Evolutionary conservation across 2,113 vertebrate species (phyloP).

Genomic region (Crypturellus undulatus): DNA sequence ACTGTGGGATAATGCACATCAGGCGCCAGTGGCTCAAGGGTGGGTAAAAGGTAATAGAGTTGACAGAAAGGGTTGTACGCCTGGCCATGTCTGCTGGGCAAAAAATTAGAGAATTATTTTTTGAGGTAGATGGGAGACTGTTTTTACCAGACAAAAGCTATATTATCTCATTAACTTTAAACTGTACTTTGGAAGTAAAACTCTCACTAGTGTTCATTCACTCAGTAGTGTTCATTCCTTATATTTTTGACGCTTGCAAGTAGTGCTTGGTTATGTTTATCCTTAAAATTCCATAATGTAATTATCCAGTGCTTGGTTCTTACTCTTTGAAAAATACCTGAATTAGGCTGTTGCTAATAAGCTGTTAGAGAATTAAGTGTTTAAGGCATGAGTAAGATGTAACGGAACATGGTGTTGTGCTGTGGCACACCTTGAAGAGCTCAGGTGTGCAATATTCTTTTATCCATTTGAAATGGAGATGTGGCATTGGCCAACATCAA

Average conservation of each 20-base stretch:
- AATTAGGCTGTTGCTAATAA: neutral
- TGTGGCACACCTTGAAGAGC: neutral
- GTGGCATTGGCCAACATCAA: neutral
- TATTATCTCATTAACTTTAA: neutral
- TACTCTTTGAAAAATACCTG: neutral
- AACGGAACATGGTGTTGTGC: too few relatives aligned
- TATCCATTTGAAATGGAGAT: neutral
- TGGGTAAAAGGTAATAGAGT: neutral
- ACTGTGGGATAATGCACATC: neutral
- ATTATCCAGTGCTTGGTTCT: neutral
- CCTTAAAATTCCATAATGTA: neutral
- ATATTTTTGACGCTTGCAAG: neutral
- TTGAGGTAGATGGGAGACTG: neutral
- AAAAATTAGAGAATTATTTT: neutral
- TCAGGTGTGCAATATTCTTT: neutral
- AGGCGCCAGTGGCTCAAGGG: accelerated
- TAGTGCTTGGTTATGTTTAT: neutral
- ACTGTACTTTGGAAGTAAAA: neutral
- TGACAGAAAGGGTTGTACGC: neutral
- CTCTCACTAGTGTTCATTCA: neutral
- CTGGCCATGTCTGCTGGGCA: neutral
- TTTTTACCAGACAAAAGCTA: neutral
- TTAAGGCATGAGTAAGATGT: neutral
- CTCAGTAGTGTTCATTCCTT: neutral
- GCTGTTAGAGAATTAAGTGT: neutral